Evolutionary conservation across 1,140 invertebrate genomes (phyloP).

Genomic region (Drosophila elegans): DNA sequence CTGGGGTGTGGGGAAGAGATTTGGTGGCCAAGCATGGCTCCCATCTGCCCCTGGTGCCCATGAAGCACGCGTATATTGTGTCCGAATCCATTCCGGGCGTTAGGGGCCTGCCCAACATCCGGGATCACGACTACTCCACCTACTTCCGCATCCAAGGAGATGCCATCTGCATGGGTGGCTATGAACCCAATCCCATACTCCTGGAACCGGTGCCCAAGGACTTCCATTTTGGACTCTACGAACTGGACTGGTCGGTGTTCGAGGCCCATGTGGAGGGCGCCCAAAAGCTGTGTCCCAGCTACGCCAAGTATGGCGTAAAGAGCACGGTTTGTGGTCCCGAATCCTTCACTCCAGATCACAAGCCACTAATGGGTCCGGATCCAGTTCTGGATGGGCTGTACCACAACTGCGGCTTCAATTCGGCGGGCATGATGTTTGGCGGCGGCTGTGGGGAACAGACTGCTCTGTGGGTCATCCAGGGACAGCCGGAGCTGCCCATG

Average conservation of each 20-base stretch:
- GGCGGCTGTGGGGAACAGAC: slow-evolving; percentile 94
- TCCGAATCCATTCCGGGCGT: slow-evolving; percentile 91
- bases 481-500: slow-evolving; percentile 93
- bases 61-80: slow-evolving; percentile 95
- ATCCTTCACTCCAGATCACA: slow-evolving; percentile 96
- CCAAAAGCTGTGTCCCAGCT: slow-evolving; percentile 89
- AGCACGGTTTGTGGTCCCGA: slow-evolving; percentile 94
- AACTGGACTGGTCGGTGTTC: slow-evolving; percentile 94
- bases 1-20: slow-evolving; percentile 92
- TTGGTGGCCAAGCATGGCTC: slow-evolving; percentile 90
- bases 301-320: slow-evolving; percentile 91
- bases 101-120: slow-evolving; percentile 90
- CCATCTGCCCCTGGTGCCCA: slow-evolving; percentile 90
- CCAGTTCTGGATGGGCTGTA: slow-evolving; percentile 86
- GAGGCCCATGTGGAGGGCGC: slow-evolving; percentile 90
- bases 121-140: slow-evolving; percentile 93
- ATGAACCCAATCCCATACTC: slow-evolving; percentile 93
- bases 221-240: slow-evolving; percentile 93
- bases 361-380: slow-evolving; percentile 89
- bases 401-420: slow-evolving; percentile 95
- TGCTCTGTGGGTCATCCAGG: slow-evolving; percentile 93
- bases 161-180: slow-evolving; percentile 93
- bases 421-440: slow-evolving; percentile 95
- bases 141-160: slow-evolving; percentile 94
- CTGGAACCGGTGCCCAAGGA: slow-evolving; percentile 91